Percentiles rank a stretch among this genome's conserved stretches.
Evolutionary conservation across 2,888 invertebrate species (phyloP).

Genomic region (Oeneis ivallda): DNA sequence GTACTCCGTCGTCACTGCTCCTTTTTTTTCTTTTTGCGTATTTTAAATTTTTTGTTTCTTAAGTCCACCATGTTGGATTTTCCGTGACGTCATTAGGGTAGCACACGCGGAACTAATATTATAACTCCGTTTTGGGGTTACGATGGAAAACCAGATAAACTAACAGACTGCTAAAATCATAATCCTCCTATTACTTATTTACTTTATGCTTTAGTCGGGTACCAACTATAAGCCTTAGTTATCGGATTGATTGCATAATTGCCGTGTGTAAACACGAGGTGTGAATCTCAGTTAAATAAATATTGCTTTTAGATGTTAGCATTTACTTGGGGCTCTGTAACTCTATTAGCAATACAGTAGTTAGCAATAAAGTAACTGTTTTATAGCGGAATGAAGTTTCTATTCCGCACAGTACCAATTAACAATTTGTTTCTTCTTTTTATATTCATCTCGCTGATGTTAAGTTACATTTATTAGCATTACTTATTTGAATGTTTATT

Average conservation of each 20-base stretch:
- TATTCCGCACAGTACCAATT: neutral
- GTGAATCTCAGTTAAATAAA: neutral
- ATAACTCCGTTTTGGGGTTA: neutral
- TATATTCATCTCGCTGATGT: neutral
- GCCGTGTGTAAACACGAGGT: neutral
- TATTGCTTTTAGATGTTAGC: neutral
- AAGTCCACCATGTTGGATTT: slow-evolving; percentile 8
- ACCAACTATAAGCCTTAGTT: too few species aligned
- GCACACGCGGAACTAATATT: neutral
- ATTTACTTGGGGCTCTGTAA: neutral
- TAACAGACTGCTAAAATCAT: too few species aligned
- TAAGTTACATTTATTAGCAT: too few species aligned
- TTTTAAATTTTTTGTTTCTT: too few species aligned
- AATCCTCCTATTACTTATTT: too few species aligned
- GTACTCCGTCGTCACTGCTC: too few species aligned
- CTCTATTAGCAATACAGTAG: neutral
- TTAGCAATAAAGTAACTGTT: neutral
- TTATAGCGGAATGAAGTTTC: neutral
- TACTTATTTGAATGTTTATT: too few species aligned
- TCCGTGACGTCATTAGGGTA: neutral
- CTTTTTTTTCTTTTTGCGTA: too few species aligned
- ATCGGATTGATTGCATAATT: neutral
- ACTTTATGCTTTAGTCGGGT: too few species aligned
- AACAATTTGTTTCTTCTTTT: neutral
- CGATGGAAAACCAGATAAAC: neutral